These are phyloP conservation scores for Xyliphius kryptos DNA, from an alignment of 2,113 vertebrate species.

Conservation along the genomic window DNA sequence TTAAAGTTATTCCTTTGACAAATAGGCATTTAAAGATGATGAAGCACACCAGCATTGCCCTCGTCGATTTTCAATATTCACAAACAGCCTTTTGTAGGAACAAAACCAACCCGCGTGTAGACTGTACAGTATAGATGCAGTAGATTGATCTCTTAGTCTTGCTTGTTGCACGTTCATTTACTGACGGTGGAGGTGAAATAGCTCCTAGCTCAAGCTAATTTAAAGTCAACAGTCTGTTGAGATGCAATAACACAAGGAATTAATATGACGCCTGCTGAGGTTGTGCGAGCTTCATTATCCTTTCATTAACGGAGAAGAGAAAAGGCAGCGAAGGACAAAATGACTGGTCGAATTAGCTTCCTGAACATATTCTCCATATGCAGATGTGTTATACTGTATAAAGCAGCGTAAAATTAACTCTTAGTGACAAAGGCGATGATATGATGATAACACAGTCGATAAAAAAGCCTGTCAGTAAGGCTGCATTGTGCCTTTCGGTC, in stretches of 20 bases:
- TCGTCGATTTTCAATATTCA: conserved; percentile 18
- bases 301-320: neutral
- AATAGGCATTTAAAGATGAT: neutral
- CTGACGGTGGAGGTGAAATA: conserved; percentile 26
- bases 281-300: conserved; percentile 8
- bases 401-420: no score
- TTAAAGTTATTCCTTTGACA: conserved; percentile 4
- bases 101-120: no score
- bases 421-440: no score
- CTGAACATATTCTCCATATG: no score
- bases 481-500: no score
- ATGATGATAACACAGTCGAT: no score
- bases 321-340: conserved; percentile 9
- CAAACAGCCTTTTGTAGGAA: conserved; percentile 27
- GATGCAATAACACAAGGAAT: conserved; percentile 15
- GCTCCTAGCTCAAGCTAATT: conserved; percentile 26
- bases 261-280: conserved; percentile 18
- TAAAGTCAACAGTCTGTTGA: conserved; percentile 33
- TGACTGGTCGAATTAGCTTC: no score
- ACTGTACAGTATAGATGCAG: conserved; percentile 2
- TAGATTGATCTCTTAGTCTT: conserved; percentile 31
- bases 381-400: no score
- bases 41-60: neutral
- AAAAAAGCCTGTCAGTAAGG: no score
- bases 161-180: conserved; percentile 27